Base-by-base conservation (phyloP, 2,888 invertebrate species). In the Megaustenia siamemsis region DNA sequence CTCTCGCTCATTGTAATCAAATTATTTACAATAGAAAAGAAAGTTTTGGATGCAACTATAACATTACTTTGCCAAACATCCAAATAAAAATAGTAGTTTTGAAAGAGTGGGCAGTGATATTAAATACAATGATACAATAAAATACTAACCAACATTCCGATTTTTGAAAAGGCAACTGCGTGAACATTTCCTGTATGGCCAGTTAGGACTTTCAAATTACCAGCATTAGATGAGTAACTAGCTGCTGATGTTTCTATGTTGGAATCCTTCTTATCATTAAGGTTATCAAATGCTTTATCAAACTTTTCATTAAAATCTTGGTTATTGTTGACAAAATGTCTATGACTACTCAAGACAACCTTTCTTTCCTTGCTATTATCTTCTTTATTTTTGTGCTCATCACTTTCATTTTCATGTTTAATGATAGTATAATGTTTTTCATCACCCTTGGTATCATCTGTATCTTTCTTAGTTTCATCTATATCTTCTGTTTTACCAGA, bases 111-210 rank as follows among this genome's bases (percentile, higher is more conserved):
- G 24, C 66, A 60, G 40, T 15, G 6, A n/a, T 12, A 28, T 66
- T 28, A 28, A 21, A 32, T 28, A 6, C n/a, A 28, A n/a, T n/a
- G 21, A 12, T 1, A 15, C 45, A 28, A 15, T 28, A 21, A 32
- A 60, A 60, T n/a, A 83, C 89, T 80, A 87, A 93, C 93, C 90
- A 93, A 87, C 90, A 93, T 93, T 38, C 93, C 93, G 86, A 93
- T 91, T 76, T 91, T 92, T 45, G 93, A 93, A 86, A 93, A 93
- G 3, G 91, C 89, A 2, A 94, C 91, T 68, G 92, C 89, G 82
- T 92, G 92, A 2, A 94, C 88, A 88, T 93, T 94, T 32, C 93
- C 93, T 45, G 87, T 90, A 87, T 94, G 94, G 28, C 93, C 93
- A 91, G 38, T 43, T 18, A 75, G 43, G 40, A 56, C 49, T 63